Evolutionary conservation across 1,140 invertebrate genomes (phyloP), one percentile per base, ranked within the genome.

Genomic region (Hylaeus volcanicus): DNA sequence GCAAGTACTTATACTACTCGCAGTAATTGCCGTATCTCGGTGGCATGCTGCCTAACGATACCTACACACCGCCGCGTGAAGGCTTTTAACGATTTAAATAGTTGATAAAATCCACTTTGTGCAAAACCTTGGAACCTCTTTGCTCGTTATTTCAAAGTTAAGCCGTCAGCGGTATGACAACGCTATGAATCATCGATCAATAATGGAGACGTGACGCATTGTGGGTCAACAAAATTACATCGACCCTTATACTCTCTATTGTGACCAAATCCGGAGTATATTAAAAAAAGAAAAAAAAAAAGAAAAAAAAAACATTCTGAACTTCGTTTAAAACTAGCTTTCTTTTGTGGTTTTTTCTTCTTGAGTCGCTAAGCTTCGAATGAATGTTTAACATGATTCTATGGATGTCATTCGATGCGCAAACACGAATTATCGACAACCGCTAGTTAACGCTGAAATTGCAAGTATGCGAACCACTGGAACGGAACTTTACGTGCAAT

Each of bases 21-120:
- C 41, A 53, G 43, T 71, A 64, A 78, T 77, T 61, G 45, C 26
- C 37, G 58, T 60, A 63, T 63, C 58, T 15, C 37, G 48, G 9
- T 66, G 51, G 9, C 12, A 15, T 26, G 39, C n/a, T 48, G 61
- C 61, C 12, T 65, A 75, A 74, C 41, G 15, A 56, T 15, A 12
- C 45, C n/a, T 9, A 45, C 48, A 4, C 48, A 74, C 26, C 26
- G 26, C 26, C 26, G 26, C 26, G 26, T 0, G 26, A 26, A 26
- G 26, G 1, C n/a, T 64, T 15, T 63, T 41, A 11, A 15, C 6
- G 15, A n/a, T 60, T 26, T 60, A 72, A 72, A 60, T 45, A 45
- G 61, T 64, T 64, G 14, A 64, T 64, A 15, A 64, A 64, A 64
- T 43, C 14, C 61, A 14, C 12, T 11, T 43, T 11, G 5, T 3